phyloP scores from a whole-genome alignment of 2,888 invertebrate species.

The Dastarcus helophoroides region DNA sequence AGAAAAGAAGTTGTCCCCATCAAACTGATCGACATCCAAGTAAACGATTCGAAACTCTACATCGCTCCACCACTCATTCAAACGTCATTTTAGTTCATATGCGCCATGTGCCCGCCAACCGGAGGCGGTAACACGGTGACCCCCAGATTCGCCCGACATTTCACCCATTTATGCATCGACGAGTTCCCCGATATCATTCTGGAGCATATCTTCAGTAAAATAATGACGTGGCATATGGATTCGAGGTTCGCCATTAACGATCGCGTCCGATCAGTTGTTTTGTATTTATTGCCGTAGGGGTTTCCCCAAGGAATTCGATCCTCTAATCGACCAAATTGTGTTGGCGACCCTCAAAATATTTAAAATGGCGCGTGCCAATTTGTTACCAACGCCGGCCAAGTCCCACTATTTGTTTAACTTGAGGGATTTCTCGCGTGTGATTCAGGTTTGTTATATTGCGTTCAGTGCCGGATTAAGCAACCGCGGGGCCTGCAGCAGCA shows the following conservation, averaged over 20 bases:
- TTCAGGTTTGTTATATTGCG: constrained; percentile 56
- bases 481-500: too few relatives aligned
- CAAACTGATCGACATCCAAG: constrained; percentile 74
- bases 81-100: constrained; percentile 53
- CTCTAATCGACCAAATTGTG: constrained; percentile 82
- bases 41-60: constrained; percentile 28
- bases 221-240: constrained; percentile 90
- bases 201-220: constrained; percentile 75
- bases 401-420: constrained; percentile 93
- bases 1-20: constrained; percentile 66
- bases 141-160: constrained; percentile 76
- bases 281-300: constrained; percentile 58
- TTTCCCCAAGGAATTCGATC: constrained; percentile 89
- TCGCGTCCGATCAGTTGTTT: not conserved
- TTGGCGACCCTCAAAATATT: constrained; percentile 77
- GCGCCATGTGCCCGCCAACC: constrained; percentile 76
- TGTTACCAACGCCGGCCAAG: constrained; percentile 86
- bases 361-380: constrained; percentile 65
- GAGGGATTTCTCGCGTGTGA: constrained; percentile 86
- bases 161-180: constrained; percentile 74
- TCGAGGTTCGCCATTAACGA: constrained; percentile 62
- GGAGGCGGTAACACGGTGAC: constrained; percentile 71
- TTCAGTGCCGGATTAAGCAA: too few relatives aligned
- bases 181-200: constrained; percentile 81
- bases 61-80: not conserved